phyloP scores from a whole-genome alignment of 2,113 vertebrate species.

The Mirounga angustirostris region DNA sequence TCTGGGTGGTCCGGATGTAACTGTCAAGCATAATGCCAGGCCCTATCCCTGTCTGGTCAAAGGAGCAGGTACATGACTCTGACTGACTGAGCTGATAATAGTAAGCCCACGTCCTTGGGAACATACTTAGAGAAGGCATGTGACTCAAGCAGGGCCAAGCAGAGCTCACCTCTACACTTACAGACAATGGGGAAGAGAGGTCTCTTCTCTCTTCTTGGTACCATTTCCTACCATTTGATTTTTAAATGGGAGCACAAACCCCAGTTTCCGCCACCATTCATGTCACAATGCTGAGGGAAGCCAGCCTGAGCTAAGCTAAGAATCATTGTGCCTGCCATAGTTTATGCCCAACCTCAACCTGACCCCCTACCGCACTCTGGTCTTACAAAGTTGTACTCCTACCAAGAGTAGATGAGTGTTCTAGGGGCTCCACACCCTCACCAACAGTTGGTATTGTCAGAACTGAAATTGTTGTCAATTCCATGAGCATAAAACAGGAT shows the following conservation, averaged over 20 bases:
- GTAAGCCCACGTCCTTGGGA: not conserved
- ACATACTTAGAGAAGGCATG: not conserved
- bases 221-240: not conserved
- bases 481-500: not conserved
- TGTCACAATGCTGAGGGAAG: not conserved
- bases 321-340: not conserved
- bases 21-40: not conserved
- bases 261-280: not conserved
- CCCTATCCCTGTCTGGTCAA: not conserved
- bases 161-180: not conserved
- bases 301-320: not conserved
- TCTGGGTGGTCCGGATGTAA: not conserved
- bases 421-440: not conserved
- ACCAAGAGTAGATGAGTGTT: not conserved
- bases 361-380: not conserved
- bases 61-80: not conserved
- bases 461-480: not conserved
- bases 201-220: not conserved
- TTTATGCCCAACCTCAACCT: not conserved
- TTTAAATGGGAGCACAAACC: not conserved
- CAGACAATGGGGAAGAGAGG: not conserved
- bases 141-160: not conserved
- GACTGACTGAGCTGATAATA: not conserved
- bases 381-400: not conserved
- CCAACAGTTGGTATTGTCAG: not conserved